Percentiles rank a stretch among this genome's conserved stretches.
Conservation (phyloP, 2,888 invertebrate genomes). For the Drosophila kanekoi region DNA sequence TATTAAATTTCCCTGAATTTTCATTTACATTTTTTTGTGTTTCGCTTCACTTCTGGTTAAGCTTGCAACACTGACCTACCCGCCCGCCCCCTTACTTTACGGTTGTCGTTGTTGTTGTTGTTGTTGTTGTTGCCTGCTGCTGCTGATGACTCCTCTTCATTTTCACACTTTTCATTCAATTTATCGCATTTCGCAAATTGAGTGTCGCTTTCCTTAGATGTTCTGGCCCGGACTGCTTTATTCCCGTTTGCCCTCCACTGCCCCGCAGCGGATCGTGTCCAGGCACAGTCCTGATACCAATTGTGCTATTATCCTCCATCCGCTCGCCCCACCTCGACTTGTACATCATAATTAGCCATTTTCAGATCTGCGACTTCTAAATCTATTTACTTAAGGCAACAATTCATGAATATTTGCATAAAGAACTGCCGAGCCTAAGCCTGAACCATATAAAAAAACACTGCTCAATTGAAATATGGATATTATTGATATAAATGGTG, state of each 20-base stretch:
- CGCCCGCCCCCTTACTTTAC: not conserved
- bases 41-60: constrained; percentile 50
- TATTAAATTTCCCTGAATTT: constrained; percentile 80
- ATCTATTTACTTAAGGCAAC: constrained; percentile 15
- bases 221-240: constrained; percentile 16
- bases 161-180: constrained; percentile 81
- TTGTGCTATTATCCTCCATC: constrained; percentile 22
- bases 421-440: no score
- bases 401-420: constrained; percentile 4
- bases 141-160: constrained; percentile 77
- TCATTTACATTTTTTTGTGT: constrained; percentile 73
- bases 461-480: no score
- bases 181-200: constrained; percentile 80
- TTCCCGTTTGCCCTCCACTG: not conserved
- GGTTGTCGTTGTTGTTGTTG: constrained; percentile 18
- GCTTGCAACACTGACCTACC: constrained; percentile 23
- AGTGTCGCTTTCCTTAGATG: constrained; percentile 73
- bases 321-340: not conserved
- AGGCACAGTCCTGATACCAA: constrained; percentile 27
- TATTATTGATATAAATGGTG: no score
- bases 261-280: constrained; percentile 4
- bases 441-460: no score
- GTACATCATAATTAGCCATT: constrained; percentile 47
- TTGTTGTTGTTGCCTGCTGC: constrained; percentile 26
- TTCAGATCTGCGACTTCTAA: constrained; percentile 31